Base-by-base conservation (phyloP, 2,888 invertebrate species). In the Norana najaformis region DNA sequence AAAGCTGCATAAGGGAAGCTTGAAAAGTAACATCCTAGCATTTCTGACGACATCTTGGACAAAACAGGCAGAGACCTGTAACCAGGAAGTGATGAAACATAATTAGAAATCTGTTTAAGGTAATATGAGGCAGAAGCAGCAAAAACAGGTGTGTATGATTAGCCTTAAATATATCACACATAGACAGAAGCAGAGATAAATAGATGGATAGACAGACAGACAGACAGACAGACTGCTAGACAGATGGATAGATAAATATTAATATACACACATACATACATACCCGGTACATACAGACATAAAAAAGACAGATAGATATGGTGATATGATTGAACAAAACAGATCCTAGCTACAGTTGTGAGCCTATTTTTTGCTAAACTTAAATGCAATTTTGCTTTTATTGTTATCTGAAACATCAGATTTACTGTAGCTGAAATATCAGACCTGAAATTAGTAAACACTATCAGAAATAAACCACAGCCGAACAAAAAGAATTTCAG, bases 401-500 rank as follows among this genome's bases (percentile, higher is more conserved):
- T 69, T 69, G 11, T 69, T n/a, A n/a, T 69, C 30, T 1, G n/a
- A 69, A 8, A 69, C 30, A 41, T 41, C 69, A n/a, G n/a, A n/a
- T n/a, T n/a, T n/a, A n/a, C n/a, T n/a, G n/a, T n/a, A n/a, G n/a
- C n/a, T n/a, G n/a, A n/a, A n/a, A n/a, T n/a, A n/a, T n/a, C n/a
- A n/a, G n/a, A n/a, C n/a, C 14, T 30, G 34, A 34, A 89, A 89
- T 41, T 69, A 35, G 5, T 97, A 96, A 91, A 89, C 38, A 85
- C 38, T 34, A 41, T 18, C n/a, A 90, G 34, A 47, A 34, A 85
- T 34, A 41, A 23, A 89, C 38, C 4, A 37, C 36, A 38, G 38
- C 36, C 35, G 18, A 89, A 88, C 38, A 35, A 30, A 88, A n/a
- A 11, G 35, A 88, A 35, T 88, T 88, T 41, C 41, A 39, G 30